Evolutionary conservation across 1,140 invertebrate species (phyloP), one percentile per base, ranked within the genome.

Genomic region (Zaprionus africanus): DNA sequence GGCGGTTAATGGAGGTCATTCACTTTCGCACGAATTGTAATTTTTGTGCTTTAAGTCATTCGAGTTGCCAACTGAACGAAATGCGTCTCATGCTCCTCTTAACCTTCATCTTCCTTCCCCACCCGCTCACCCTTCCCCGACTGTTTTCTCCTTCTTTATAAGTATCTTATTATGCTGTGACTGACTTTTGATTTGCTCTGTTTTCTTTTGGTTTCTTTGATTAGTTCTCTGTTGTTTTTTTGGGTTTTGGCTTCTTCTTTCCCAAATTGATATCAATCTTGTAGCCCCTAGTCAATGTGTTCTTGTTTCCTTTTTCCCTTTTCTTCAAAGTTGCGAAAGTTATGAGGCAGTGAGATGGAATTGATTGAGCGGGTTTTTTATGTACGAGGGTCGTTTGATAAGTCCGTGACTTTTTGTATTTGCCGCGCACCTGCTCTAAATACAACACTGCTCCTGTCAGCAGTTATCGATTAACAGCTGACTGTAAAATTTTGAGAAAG

Each of bases 1-100:
- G 79, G 76, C 81, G 87, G 87, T 91, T 91, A 91, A 91, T 91
- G 87, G 87, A 91, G 87, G 87, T 91, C 87, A 91, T 91, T 91
- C 87, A 91, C 87, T 91, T 91, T 91, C 87, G 81, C 82, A 91
- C 87, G 87, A 91, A 91, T 87, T 83, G 78, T 91, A 78, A 78
- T 83, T 77, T 80, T 82, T 81, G 76, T 90, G 79, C 86, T 82
- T 90, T 81, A 81, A 90, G 79, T 76, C 71, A 90, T 76, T 76
- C 80, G 26, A 81, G 87, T 82, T 80, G 77, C 65, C 75, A 78
- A 84, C 72, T 81, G 66, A 69, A 75, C 68, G 56, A 51, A 51
- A 51, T 43, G 15, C 57, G 13, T 28, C 75, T 68, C 12, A 58
- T 62, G 15, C 79, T 81, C 64, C 68, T 68, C 57, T 34, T 49